These are phyloP conservation scores for Herpailurus yagouaroundi DNA, from an alignment of 2,113 vertebrate genomes.

Conservation along the genomic window DNA sequence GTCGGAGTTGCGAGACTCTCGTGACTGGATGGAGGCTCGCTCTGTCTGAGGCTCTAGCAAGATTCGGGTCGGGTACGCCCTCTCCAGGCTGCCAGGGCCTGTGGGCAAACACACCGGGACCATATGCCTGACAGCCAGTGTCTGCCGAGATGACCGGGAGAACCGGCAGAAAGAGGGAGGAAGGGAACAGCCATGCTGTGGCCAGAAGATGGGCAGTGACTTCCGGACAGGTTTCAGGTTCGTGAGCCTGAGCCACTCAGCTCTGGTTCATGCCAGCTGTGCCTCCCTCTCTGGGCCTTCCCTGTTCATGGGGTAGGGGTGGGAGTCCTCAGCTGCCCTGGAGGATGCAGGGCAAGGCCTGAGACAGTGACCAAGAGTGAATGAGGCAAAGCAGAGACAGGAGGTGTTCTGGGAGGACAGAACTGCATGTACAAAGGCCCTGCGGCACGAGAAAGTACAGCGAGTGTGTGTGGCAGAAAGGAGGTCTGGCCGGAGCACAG, in stretches of 20 bases:
- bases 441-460: background rate
- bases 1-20: background rate
- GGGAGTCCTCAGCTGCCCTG: background rate
- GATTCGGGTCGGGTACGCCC: accelerated
- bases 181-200: accelerated
- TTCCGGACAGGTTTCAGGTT: background rate
- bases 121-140: background rate
- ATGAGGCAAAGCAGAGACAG: background rate
- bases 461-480: background rate
- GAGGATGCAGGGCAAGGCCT: background rate
- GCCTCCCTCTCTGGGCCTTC: background rate
- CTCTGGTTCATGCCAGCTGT: background rate
- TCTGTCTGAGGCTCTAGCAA: background rate
- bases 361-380: background rate
- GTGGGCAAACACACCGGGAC: background rate
- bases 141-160: background rate
- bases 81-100: background rate
- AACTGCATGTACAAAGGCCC: background rate
- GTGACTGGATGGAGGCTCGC: accelerated
- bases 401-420: background rate
- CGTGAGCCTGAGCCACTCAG: accelerated
- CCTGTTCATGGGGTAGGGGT: accelerated
- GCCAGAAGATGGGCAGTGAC: background rate
- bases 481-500: background rate
- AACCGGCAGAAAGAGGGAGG: background rate